Evolutionary conservation across 30 jellyfish, hydroid and myxozoan genomes (phyloP).

Genomic region (Morbakka virulenta): DNA sequence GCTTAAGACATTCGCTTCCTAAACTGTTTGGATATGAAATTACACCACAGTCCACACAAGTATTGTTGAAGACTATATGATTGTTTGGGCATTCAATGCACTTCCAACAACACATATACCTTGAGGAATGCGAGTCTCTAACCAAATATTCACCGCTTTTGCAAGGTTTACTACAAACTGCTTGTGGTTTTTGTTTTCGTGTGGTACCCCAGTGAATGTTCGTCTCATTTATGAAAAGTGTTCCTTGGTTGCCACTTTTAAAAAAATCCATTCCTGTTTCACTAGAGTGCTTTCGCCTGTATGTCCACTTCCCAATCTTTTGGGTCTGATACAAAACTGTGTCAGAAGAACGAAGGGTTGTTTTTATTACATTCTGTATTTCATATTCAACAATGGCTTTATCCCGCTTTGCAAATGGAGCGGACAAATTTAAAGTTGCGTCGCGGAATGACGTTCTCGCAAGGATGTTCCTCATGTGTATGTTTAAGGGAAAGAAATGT

Average conservation of each 20-base stretch:
- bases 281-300: slow-evolving; percentile 19
- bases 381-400: slow-evolving; percentile 55
- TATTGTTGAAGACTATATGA: slow-evolving; percentile 24
- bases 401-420: slow-evolving; percentile 25
- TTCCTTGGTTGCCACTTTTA: slow-evolving; percentile 1
- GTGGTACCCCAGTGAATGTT: slow-evolving; percentile 21
- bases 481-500: background rate
- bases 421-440: slow-evolving; percentile 58
- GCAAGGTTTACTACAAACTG: slow-evolving; percentile 72
- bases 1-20: slow-evolving; percentile 16
- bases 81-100: slow-evolving; percentile 48
- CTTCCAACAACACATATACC: slow-evolving; percentile 81
- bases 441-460: slow-evolving; percentile 57
- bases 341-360: too few species aligned
- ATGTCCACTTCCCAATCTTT: slow-evolving; percentile 46
- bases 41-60: slow-evolving; percentile 56
- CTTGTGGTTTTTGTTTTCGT: too few species aligned
- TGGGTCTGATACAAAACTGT: slow-evolving; percentile 13
- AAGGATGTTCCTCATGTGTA: slow-evolving; percentile 20
- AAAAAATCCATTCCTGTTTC: slow-evolving; percentile 10
- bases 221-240: background rate
- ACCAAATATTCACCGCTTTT: slow-evolving; percentile 64
- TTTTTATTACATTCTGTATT: slow-evolving; percentile 14
- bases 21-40: slow-evolving; percentile 37
- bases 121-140: slow-evolving; percentile 17